These are phyloP conservation scores for Lepus europaeus DNA, from an alignment of 2,113 vertebrate species.

Conservation along the genomic window DNA sequence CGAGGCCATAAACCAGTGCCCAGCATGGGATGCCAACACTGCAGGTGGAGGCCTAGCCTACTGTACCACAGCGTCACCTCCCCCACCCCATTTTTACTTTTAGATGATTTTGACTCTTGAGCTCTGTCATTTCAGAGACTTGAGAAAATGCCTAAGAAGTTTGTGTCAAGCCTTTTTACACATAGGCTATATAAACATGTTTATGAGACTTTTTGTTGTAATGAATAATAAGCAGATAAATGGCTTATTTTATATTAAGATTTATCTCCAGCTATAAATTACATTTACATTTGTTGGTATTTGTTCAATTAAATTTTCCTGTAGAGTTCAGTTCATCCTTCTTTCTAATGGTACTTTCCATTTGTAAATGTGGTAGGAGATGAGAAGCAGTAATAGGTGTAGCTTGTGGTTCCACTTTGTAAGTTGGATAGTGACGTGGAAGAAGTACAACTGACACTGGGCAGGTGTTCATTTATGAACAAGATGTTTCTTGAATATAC, in stretches of 20 bases:
- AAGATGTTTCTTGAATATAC: background rate
- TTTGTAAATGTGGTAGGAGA: constrained; percentile 11
- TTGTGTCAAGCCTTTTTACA: constrained; percentile 44
- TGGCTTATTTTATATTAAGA: constrained; percentile 15
- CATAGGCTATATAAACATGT: background rate
- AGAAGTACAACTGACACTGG: background rate
- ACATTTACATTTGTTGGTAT: background rate
- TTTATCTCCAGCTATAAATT: background rate
- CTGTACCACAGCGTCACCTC: no score
- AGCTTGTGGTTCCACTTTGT: background rate
- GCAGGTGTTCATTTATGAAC: background rate
- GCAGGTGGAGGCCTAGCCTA: no score
- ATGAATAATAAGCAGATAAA: background rate
- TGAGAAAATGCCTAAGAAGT: constrained; percentile 37
- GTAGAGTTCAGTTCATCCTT: constrained; percentile 21
- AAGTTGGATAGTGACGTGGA: background rate
- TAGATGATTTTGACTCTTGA: constrained; percentile 35
- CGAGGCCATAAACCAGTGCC: no score
- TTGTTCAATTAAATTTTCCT: constrained; percentile 55
- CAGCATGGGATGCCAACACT: no score
- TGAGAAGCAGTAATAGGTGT: background rate
- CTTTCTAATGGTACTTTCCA: constrained; percentile 43
- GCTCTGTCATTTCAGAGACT: constrained; percentile 48
- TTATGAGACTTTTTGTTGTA: constrained; percentile 32
- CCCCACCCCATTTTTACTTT: background rate